phyloP scores from a whole-genome alignment of 1,140 invertebrate genomes.

The Rhagoletis zephyria region DNA sequence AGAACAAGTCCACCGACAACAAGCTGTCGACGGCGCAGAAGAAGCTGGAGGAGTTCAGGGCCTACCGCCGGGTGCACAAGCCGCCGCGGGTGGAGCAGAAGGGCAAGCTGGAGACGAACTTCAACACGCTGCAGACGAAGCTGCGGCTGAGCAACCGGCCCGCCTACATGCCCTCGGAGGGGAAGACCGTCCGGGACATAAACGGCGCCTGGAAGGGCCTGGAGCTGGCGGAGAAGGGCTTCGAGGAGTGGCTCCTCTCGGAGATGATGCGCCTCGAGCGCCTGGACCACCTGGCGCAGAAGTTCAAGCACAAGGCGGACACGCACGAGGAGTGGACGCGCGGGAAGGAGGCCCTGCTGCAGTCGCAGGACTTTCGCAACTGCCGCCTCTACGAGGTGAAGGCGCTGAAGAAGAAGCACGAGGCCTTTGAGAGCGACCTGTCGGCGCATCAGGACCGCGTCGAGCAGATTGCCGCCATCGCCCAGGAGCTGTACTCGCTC shows the following conservation, averaged over 20 bases:
- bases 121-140: conserved; percentile 98
- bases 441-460: conserved; percentile 98
- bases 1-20: conserved; percentile 98
- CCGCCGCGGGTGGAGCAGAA: conserved; percentile 99
- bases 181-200: conserved; percentile 99
- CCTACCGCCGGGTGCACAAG: conserved; percentile 97
- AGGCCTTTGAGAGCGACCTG: conserved; percentile 98
- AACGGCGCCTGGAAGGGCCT: conserved; percentile 97
- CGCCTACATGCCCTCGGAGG: conserved; percentile 98
- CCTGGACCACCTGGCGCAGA: conserved; percentile 97
- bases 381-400: conserved; percentile 97
- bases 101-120: conserved; percentile 97
- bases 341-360: conserved; percentile 98
- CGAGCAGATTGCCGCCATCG: conserved; percentile 99
- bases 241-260: conserved; percentile 98
- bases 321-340: conserved; percentile 99
- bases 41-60: conserved; percentile 98
- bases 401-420: conserved; percentile 99
- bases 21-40: conserved; percentile 96
- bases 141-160: conserved; percentile 96
- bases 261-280: conserved; percentile 99
- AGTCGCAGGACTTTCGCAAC: conserved; percentile 94
- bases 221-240: conserved; percentile 96
- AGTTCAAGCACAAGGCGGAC: conserved; percentile 99
- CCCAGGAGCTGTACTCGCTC: too few species aligned